These are phyloP conservation scores for Lepus oiostolus DNA, from an alignment of 2,797 vertebrate species.

Conservation along the genomic window DNA sequence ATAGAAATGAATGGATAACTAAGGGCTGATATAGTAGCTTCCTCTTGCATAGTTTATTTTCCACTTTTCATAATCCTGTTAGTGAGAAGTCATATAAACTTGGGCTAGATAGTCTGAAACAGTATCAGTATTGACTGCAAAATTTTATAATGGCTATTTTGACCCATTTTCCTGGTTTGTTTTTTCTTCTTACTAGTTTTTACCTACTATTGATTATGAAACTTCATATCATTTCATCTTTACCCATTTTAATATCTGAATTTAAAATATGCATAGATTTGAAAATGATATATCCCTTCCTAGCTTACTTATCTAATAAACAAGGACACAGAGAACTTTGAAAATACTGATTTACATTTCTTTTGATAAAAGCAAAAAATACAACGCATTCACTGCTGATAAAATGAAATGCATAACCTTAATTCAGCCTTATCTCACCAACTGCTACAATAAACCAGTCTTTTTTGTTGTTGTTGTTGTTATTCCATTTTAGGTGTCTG, in stretches of 20 bases:
- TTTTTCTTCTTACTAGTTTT: neutral
- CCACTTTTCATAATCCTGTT: constrained; percentile 30
- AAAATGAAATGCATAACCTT: neutral
- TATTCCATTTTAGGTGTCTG: neutral
- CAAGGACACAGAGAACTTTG: constrained; percentile 1
- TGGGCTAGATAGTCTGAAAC: constrained; percentile 5
- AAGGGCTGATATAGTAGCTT: constrained; percentile 16
- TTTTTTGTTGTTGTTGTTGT: neutral
- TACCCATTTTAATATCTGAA: neutral
- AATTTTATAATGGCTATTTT: constrained; percentile 18
- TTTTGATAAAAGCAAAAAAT: constrained; percentile 20
- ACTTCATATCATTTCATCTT: constrained; percentile 13
- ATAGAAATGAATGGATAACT: neutral
- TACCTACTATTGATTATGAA: constrained; percentile 28
- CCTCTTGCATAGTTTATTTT: neutral
- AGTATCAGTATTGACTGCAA: constrained; percentile 21
- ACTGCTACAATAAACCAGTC: constrained; percentile 31
- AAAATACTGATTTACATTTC: neutral
- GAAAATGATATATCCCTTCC: neutral
- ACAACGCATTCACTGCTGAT: neutral
- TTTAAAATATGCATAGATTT: neutral
- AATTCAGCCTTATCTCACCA: constrained; percentile 9
- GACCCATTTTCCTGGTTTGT: neutral
- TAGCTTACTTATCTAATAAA: neutral
- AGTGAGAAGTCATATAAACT: neutral